Conservation (phyloP, 2,113 vertebrate species). For the Menidia beryllina region DNA sequence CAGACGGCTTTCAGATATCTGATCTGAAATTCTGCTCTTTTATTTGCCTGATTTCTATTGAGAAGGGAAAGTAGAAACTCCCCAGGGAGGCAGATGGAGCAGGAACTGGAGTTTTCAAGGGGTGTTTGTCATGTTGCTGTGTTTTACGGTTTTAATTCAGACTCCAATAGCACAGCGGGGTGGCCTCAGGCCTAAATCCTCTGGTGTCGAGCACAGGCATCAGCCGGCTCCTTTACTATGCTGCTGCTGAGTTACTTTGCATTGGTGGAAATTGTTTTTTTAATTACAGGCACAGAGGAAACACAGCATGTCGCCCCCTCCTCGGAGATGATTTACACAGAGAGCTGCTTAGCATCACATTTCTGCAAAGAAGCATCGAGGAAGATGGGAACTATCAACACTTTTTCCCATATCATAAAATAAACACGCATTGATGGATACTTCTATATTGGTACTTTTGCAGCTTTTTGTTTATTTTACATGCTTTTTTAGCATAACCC, state of each 20-base stretch:
- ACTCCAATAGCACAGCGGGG: conserved; percentile 46
- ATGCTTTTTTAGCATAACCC: no score
- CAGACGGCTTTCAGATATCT: conserved; percentile 3
- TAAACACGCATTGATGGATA: no score
- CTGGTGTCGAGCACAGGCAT: conserved; percentile 1
- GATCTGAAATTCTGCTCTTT: conserved; percentile 21
- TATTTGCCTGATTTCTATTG: conserved; percentile 49
- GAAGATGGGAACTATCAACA: conserved; percentile 37
- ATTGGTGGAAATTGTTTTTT: conserved; percentile 71
- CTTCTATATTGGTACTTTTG: no score
- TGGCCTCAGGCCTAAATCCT: conserved; percentile 41
- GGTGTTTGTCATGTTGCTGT: conserved; percentile 19
- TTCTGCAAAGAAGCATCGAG: conserved; percentile 59
- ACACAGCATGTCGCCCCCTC: conserved; percentile 35
- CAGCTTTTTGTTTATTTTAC: neutral
- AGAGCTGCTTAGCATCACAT: conserved; percentile 57
- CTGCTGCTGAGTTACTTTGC: conserved; percentile 54
- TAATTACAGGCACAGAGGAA: conserved; percentile 67
- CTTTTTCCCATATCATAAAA: no score
- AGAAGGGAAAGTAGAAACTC: conserved; percentile 24
- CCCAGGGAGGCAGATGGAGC: conserved; percentile 19
- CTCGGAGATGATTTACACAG: conserved; percentile 45
- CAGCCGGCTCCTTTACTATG: conserved; percentile 32
- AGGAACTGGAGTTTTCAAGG: conserved; percentile 51
- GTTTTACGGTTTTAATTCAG: conserved; percentile 48